Evolutionary conservation across 2,797 vertebrate genomes (phyloP).

Genomic region (Acomys russatus): DNA sequence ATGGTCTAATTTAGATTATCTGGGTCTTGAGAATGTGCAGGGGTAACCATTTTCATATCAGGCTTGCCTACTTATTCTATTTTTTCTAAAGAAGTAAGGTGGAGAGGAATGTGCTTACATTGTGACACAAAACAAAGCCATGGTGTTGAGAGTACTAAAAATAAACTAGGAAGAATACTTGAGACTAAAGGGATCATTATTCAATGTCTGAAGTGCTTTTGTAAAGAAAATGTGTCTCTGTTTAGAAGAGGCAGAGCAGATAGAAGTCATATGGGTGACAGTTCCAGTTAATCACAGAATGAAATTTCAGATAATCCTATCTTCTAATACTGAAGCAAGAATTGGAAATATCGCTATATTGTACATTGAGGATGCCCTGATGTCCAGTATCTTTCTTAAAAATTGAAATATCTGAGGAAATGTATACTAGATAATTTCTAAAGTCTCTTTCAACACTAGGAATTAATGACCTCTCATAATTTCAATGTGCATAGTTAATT

Average conservation of each 20-base stretch:
- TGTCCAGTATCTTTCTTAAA: background rate
- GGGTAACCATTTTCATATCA: background rate
- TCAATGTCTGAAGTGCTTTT: background rate
- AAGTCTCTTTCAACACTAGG: background rate
- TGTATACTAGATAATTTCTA: background rate
- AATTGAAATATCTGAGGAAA: background rate
- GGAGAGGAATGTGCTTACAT: background rate
- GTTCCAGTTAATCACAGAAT: background rate
- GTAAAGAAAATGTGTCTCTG: background rate
- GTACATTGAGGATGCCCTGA: background rate
- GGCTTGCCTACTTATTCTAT: background rate
- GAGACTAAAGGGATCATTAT: background rate
- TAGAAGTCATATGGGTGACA: background rate
- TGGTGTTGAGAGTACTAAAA: background rate
- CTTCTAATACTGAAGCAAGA: background rate
- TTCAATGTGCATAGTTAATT: constrained; percentile 20
- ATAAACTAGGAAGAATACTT: background rate
- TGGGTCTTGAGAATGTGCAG: background rate
- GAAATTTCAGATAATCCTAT: too few species aligned
- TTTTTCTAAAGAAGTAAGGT: background rate
- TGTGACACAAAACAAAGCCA: background rate
- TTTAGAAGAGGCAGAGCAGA: background rate
- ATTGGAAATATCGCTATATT: background rate
- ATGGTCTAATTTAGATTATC: background rate
- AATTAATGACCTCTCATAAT: background rate